Percentiles rank a stretch among this genome's conserved stretches.
phyloP scores from a whole-genome alignment of 64 coral and sea anemone genomes.

The Pachyseris speciosa region DNA sequence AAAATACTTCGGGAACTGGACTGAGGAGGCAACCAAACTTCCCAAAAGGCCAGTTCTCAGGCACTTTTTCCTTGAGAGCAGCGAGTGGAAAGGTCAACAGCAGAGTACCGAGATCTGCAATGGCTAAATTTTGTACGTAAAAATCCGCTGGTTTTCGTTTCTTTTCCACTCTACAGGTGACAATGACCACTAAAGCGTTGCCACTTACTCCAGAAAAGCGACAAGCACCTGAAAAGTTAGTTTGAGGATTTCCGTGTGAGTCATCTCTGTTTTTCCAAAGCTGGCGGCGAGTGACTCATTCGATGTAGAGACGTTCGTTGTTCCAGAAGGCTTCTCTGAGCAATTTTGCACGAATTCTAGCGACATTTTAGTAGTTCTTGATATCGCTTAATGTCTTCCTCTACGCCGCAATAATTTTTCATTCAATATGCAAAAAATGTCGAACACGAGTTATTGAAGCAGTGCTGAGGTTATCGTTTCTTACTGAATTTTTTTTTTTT shows the following conservation, averaged over 20 bases:
- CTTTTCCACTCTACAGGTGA: slow-evolving; percentile 6
- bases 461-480: too few species aligned
- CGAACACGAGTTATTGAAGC: too few species aligned
- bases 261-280: not conserved
- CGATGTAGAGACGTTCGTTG: not conserved
- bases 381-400: too few species aligned
- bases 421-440: too few species aligned
- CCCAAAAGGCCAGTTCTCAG: slow-evolving; percentile 68
- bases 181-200: slow-evolving; percentile 49
- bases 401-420: too few species aligned
- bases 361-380: too few species aligned
- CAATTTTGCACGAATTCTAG: too few species aligned
- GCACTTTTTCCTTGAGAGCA: slow-evolving; percentile 49
- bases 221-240: not conserved
- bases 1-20: slow-evolving; percentile 68
- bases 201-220: slow-evolving; percentile 50
- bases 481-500: too few species aligned
- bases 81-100: slow-evolving; percentile 60
- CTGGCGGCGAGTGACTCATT: not conserved
- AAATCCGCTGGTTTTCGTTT: slow-evolving; percentile 42
- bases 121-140: slow-evolving; percentile 61
- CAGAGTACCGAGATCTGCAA: slow-evolving; percentile 68
- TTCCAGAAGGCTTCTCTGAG: too few species aligned
- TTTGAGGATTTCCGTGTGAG: not conserved
- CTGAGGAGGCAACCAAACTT: slow-evolving; percentile 34